Evolutionary conservation across 2,797 vertebrate genomes (phyloP).

Genomic region (Salarias fasciatus): DNA sequence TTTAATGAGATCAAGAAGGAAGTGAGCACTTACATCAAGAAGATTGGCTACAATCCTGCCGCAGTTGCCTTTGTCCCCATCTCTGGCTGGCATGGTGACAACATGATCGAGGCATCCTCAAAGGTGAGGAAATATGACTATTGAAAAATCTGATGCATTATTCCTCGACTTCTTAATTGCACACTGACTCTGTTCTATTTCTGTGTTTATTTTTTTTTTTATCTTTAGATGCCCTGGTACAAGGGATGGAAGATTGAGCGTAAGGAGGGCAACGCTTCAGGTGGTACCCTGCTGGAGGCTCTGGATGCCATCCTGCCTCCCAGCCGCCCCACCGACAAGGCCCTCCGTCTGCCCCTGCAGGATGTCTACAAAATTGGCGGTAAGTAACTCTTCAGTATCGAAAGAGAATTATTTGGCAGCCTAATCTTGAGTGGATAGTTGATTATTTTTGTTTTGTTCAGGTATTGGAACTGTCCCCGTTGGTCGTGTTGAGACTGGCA

Average conservation of each 20-base stretch:
- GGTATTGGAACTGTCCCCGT: slow-evolving; percentile 87
- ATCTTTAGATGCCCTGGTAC: slow-evolving; percentile 91
- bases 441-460: slow-evolving; percentile 22
- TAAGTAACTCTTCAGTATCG: slow-evolving; percentile 46
- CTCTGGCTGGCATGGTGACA: slow-evolving; percentile 88
- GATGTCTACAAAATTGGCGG: slow-evolving; percentile 98
- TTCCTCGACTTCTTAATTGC: too few relatives aligned
- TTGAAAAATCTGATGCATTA: too few relatives aligned
- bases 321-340: slow-evolving; percentile 91
- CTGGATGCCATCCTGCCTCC: slow-evolving; percentile 94
- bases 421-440: too few relatives aligned
- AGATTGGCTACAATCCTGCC: slow-evolving; percentile 87
- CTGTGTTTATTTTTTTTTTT: too few relatives aligned
- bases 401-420: too few relatives aligned
- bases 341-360: slow-evolving; percentile 94
- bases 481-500: slow-evolving; percentile 84
- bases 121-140: slow-evolving; percentile 62
- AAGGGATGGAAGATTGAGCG: slow-evolving; percentile 95
- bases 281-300: slow-evolving; percentile 92
- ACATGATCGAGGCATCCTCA: slow-evolving; percentile 84
- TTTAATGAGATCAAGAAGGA: slow-evolving; percentile 87
- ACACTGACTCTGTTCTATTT: neutral
- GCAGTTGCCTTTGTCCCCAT: slow-evolving; percentile 84
- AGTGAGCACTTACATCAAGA: slow-evolving; percentile 87
- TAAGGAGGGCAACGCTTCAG: slow-evolving; percentile 89